Conservation (phyloP, 2,113 vertebrate genomes). For the Eulemur macaco region DNA sequence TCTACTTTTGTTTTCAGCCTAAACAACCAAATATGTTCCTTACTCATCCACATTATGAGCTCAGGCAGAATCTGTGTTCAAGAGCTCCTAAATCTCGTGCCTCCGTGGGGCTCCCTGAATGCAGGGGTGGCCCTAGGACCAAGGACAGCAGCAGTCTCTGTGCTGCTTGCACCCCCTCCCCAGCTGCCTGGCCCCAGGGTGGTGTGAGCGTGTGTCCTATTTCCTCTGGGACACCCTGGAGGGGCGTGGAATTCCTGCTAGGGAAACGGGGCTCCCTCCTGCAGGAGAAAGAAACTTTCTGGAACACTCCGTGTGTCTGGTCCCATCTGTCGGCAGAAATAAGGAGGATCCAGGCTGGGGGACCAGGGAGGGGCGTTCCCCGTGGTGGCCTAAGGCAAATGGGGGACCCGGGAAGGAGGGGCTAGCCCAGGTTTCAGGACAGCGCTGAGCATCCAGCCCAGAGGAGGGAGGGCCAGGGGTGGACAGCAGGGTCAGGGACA, state of each 20-base stretch:
- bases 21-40: not conserved
- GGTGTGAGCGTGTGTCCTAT: not conserved
- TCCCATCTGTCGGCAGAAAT: too few relatives aligned
- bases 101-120: not conserved
- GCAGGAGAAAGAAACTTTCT: not conserved
- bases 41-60: not conserved
- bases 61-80: not conserved
- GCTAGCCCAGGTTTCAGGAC: not conserved
- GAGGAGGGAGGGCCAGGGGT: not conserved
- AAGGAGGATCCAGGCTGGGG: not conserved
- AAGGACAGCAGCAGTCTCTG: not conserved
- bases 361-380: not conserved
- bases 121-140: not conserved
- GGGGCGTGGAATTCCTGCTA: not conserved
- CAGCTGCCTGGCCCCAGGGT: too few relatives aligned
- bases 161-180: rapidly evolving
- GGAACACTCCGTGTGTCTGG: not conserved
- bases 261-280: not conserved
- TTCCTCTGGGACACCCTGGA: not conserved
- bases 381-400: not conserved
- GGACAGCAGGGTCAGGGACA: not conserved
- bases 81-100: not conserved
- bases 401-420: not conserved
- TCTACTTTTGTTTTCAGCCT: not conserved
- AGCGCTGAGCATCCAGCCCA: not conserved